A percentile compares a stretch with the other conserved stretches of the same genome.
These are phyloP conservation scores for Eupithecia exiguata DNA, from an alignment of 2,888 invertebrate species.

Conservation along the genomic window DNA sequence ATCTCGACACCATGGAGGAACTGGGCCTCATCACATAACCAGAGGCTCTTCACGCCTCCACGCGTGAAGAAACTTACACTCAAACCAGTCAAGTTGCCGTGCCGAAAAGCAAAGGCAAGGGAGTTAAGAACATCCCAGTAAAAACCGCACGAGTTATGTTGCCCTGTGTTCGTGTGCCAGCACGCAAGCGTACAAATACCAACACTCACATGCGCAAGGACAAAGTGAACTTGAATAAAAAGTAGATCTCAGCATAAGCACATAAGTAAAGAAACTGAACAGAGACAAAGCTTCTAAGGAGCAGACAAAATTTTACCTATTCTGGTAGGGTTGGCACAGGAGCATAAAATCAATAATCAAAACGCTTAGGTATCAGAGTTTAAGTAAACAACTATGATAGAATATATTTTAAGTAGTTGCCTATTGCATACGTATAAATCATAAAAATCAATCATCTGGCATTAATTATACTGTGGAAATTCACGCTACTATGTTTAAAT, in stretches of 20 bases:
- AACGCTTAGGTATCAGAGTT: too few species aligned
- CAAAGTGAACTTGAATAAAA: constrained; percentile 9
- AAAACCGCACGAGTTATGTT: constrained; percentile 22
- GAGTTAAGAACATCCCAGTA: constrained; percentile 8
- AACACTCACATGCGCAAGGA: neutral
- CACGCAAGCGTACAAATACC: constrained; percentile 17
- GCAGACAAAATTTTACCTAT: too few species aligned
- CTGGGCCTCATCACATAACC: constrained; percentile 83
- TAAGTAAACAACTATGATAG: too few species aligned
- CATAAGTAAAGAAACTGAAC: too few species aligned
- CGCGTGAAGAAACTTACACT: constrained; percentile 17
- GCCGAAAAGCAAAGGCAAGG: constrained; percentile 11
- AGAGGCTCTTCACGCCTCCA: constrained; percentile 27
- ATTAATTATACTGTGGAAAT: too few species aligned
- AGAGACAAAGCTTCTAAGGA: too few species aligned
- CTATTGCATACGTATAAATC: too few species aligned
- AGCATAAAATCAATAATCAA: too few species aligned
- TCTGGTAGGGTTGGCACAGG: too few species aligned
- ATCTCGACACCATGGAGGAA: constrained; percentile 88
- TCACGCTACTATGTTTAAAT: too few species aligned
- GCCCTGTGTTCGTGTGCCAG: constrained; percentile 27
- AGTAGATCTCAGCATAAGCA: neutral
- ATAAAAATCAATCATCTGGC: too few species aligned
- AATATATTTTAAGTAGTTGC: too few species aligned
- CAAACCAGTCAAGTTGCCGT: neutral